Evolutionary conservation across 2,797 vertebrate species (phyloP).

Genomic region (Sebastes hopkinsi): DNA sequence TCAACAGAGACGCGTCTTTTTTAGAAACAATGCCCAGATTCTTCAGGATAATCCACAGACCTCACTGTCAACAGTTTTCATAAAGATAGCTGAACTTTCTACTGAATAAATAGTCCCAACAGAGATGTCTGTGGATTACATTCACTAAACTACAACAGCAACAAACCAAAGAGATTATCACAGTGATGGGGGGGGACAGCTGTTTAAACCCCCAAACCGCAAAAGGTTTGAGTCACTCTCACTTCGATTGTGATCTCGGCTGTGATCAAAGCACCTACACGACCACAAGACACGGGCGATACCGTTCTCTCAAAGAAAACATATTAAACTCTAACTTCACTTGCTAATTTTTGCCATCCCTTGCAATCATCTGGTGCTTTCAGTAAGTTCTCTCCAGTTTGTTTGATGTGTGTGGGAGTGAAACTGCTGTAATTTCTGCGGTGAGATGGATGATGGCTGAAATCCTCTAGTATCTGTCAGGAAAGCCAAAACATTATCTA

Average conservation of each 20-base stretch:
- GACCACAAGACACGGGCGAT: neutral
- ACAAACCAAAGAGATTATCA: constrained; percentile 15
- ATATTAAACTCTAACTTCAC: neutral
- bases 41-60: constrained; percentile 15
- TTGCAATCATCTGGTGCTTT: neutral
- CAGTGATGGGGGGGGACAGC: constrained; percentile 12
- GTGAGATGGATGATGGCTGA: constrained; percentile 10
- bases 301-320: neutral
- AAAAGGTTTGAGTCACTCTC: constrained; percentile 30
- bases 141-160: neutral
- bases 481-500: constrained; percentile 15
- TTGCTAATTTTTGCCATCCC: neutral
- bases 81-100: neutral
- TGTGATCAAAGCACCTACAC: constrained; percentile 22
- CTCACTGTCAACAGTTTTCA: constrained; percentile 9
- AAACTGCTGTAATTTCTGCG: constrained; percentile 17
- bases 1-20: constrained; percentile 6
- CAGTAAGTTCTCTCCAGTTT: neutral
- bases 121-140: neutral
- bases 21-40: constrained; percentile 36
- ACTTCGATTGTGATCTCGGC: constrained; percentile 14
- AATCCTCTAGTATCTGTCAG: constrained; percentile 15
- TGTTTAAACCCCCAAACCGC: constrained; percentile 28
- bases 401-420: neutral
- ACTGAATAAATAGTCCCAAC: neutral